Conservation (phyloP, 2,888 invertebrate species). For the Chamaedrilus cognettii region DNA sequence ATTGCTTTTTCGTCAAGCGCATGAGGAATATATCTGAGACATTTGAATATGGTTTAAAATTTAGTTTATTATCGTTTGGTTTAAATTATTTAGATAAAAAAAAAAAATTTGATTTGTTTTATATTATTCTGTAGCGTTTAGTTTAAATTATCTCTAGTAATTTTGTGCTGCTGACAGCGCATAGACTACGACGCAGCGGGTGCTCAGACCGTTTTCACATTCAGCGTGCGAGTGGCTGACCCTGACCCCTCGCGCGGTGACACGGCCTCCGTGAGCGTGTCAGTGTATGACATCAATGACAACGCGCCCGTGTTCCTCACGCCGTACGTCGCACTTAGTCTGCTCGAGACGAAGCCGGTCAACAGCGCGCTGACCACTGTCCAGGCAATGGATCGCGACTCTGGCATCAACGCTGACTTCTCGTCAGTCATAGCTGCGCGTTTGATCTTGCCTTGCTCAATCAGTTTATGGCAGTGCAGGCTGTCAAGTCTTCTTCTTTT, state of each 20-base stretch:
- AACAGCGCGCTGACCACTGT: conserved; percentile 90
- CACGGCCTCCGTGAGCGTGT: conserved; percentile 25
- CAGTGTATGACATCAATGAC: conserved; percentile 88
- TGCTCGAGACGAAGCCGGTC: conserved; percentile 80
- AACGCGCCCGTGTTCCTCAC: conserved; percentile 83
- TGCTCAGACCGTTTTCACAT: conserved; percentile 13
- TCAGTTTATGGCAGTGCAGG: too few relatives aligned
- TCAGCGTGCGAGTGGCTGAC: conserved; percentile 28
- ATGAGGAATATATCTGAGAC: too few relatives aligned
- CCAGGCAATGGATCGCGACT: conserved; percentile 93
- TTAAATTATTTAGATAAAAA: too few relatives aligned
- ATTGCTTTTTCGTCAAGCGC: too few relatives aligned
- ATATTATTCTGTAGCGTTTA: too few relatives aligned
- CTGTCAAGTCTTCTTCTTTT: too few relatives aligned
- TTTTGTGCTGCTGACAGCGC: conserved; percentile 14
- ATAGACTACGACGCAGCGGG: conserved; percentile 32
- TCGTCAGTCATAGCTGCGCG: too few relatives aligned
- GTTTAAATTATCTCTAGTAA: too few relatives aligned
- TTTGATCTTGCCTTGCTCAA: too few relatives aligned
- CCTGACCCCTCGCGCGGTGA: conserved; percentile 9
- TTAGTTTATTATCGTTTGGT: too few relatives aligned
- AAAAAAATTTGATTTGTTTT: too few relatives aligned
- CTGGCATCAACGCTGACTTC: conserved; percentile 69
- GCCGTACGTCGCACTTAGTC: conserved; percentile 60
- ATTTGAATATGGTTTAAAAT: too few relatives aligned